Evolutionary conservation across 2,113 vertebrate genomes (phyloP).

Genomic region (Chaetodon trifascialis): DNA sequence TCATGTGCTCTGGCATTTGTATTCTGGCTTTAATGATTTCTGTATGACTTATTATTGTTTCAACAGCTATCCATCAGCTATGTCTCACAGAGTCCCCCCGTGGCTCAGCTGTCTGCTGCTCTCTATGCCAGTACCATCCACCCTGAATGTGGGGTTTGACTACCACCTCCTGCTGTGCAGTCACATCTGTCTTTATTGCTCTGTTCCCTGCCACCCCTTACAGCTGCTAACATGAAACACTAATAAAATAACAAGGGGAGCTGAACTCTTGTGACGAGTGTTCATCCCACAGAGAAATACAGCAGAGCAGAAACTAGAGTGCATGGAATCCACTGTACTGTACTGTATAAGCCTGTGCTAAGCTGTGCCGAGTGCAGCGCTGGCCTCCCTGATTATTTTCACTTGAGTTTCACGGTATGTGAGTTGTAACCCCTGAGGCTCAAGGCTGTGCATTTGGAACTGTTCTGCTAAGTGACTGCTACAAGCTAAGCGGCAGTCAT

Average conservation of each 20-base stretch:
- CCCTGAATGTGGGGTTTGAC: conserved; percentile 46
- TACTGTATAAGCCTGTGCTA: conserved; percentile 35
- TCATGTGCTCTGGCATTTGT: conserved; percentile 48
- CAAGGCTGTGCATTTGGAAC: conserved; percentile 57
- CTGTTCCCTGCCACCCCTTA: conserved; percentile 46
- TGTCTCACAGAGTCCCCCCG: conserved; percentile 43
- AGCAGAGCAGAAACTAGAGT: conserved; percentile 13
- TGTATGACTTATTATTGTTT: conserved; percentile 30
- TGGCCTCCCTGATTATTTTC: conserved; percentile 64
- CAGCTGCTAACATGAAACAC: conserved; percentile 47
- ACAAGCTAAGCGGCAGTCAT: conserved; percentile 48
- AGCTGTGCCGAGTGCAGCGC: conserved; percentile 16
- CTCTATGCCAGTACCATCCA: conserved; percentile 32
- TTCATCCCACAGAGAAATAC: conserved; percentile 31
- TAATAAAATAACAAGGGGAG: conserved; percentile 51
- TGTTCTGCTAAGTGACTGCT: conserved; percentile 53
- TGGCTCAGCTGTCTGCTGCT: conserved; percentile 57
- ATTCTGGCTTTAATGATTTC: conserved; percentile 41
- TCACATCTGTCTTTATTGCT: conserved; percentile 71
- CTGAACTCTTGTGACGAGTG: conserved; percentile 30
- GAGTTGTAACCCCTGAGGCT: conserved; percentile 60
- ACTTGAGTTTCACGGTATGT: conserved; percentile 53
- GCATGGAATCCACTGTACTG: conserved; percentile 22
- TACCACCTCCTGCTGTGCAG: conserved; percentile 47
- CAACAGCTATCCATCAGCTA: conserved; percentile 50